Evolutionary conservation across 2,888 invertebrate species (phyloP).

Genomic region (Chaetoderma sp.): DNA sequence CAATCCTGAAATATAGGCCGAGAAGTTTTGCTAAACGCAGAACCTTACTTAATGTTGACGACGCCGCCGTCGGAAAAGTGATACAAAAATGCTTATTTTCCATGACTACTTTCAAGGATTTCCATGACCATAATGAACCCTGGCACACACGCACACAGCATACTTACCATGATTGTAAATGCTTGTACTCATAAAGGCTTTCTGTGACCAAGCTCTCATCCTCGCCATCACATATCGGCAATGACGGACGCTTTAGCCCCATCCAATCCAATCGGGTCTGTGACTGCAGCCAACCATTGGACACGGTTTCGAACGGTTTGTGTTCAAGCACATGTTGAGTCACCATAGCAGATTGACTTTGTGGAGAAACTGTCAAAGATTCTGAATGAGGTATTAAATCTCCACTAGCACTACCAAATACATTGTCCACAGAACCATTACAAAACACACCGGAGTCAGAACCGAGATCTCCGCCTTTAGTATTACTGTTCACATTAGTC

Average conservation of each 20-base stretch:
- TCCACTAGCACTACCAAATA: no score
- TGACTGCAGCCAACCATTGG: slow-evolving; percentile 55
- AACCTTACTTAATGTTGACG: no score
- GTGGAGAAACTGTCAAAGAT: no score
- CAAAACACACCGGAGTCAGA: slow-evolving; percentile 9
- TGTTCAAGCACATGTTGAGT: no score
- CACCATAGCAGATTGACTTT: no score
- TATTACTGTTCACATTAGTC: slow-evolving; percentile 39
- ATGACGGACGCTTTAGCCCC: slow-evolving; percentile 80
- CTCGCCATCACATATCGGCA: slow-evolving; percentile 81
- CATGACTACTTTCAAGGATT: neutral
- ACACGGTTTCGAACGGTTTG: slow-evolving; percentile 47
- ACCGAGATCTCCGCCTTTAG: slow-evolving; percentile 8
- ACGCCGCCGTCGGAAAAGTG: no score
- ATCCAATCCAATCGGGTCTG: slow-evolving; percentile 46
- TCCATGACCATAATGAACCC: no score
- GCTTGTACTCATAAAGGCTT: slow-evolving; percentile 85
- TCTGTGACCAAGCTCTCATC: slow-evolving; percentile 78
- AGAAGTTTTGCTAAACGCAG: no score
- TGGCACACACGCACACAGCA: neutral
- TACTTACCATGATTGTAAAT: slow-evolving; percentile 84
- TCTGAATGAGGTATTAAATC: no score
- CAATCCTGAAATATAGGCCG: no score
- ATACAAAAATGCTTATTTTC: no score
- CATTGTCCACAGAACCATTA: slow-evolving; percentile 4